Conservation (phyloP, 1,140 invertebrate genomes). For the Sinella curviseta region DNA sequence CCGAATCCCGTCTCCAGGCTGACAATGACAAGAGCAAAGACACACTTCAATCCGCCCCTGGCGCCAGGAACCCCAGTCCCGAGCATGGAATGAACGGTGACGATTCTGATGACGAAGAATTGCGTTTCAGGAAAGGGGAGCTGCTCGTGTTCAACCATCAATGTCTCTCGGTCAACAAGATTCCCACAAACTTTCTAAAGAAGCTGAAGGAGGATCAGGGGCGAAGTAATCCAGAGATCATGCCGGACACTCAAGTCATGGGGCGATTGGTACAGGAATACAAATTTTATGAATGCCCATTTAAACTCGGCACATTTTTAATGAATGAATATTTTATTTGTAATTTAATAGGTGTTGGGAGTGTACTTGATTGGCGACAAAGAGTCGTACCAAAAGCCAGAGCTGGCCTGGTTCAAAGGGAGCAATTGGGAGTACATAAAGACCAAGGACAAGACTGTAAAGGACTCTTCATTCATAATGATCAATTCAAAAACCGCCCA, state of each 20-base stretch:
- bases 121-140: neutral
- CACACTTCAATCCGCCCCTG: no score
- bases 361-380: neutral
- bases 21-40: no score
- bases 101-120: neutral
- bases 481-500: neutral
- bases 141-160: neutral
- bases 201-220: neutral
- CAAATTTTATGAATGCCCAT: no score
- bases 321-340: neutral
- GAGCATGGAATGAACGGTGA: neutral
- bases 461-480: neutral
- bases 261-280: neutral
- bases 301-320: neutral
- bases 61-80: neutral
- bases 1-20: no score
- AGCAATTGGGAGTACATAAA: neutral
- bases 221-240: neutral
- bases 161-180: neutral
- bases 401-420: neutral
- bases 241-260: neutral
- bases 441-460: neutral
- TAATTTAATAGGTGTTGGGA: neutral
- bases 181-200: neutral
- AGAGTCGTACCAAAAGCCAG: neutral